A percentile compares a stretch with the other conserved stretches of the same genome.
phyloP scores from a whole-genome alignment of 1,140 invertebrate genomes.

The Brachionus sp. region DNA sequence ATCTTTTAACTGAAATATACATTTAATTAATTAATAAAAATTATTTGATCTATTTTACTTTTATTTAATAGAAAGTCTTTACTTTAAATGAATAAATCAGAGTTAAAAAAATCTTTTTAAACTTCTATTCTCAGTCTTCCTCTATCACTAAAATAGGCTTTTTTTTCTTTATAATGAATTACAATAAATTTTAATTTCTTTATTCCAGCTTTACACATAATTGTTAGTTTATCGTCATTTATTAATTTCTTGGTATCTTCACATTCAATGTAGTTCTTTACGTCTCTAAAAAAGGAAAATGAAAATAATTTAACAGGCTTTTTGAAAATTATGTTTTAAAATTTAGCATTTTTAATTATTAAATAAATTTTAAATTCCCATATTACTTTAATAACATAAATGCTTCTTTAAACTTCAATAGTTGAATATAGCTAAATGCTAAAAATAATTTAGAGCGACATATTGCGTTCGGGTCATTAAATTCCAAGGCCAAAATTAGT shows the following conservation, averaged over 20 bases:
- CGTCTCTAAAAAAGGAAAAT: not conserved
- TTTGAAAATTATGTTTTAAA: not conserved
- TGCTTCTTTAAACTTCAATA: slow-evolving; percentile 11
- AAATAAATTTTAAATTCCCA: not conserved
- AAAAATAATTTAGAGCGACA: slow-evolving; percentile 33
- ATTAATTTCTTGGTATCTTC: not conserved
- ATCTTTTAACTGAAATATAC: too few species aligned
- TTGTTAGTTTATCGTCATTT: slow-evolving; percentile 5
- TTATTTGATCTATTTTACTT: too few species aligned
- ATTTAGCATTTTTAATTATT: not conserved
- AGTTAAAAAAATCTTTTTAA: not conserved
- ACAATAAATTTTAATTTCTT: slow-evolving; percentile 25
- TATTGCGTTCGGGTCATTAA: slow-evolving; percentile 45
- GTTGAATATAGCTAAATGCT: slow-evolving; percentile 40
- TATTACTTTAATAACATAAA: not conserved
- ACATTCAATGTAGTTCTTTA: not conserved
- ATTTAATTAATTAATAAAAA: too few species aligned
- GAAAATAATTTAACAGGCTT: not conserved
- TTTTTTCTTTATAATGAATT: not conserved
- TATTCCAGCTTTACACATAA: slow-evolving; percentile 21
- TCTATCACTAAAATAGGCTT: slow-evolving; percentile 30
- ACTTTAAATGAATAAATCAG: not conserved
- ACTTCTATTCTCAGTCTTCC: not conserved
- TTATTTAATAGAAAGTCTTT: not conserved
- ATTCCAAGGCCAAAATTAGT: not conserved